A percentile compares a stretch with the other conserved stretches of the same genome.
phyloP scores from a whole-genome alignment of 2,797 vertebrate species.

The Sebastiscus albofasciatus region DNA sequence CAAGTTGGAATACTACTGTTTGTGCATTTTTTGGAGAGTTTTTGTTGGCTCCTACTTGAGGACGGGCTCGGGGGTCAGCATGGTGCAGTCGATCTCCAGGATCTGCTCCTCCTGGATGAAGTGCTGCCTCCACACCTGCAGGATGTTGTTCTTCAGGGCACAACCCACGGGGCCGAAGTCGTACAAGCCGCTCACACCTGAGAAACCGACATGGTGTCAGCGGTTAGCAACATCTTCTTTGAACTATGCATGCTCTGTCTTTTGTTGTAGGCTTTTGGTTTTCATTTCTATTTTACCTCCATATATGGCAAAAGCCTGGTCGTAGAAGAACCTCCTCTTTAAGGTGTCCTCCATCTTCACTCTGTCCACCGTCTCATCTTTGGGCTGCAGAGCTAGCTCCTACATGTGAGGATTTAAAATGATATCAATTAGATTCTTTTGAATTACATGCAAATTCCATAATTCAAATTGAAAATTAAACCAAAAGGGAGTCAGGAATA shows the following conservation, averaged over 20 bases:
- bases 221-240: background rate
- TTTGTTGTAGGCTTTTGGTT: background rate
- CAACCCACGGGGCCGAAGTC: slow-evolving; percentile 98
- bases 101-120: slow-evolving; percentile 99
- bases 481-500: background rate
- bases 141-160: slow-evolving; percentile 97
- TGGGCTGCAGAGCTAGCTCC: slow-evolving; percentile 92
- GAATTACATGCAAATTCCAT: background rate
- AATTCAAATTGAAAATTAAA: background rate
- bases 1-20: background rate
- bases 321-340: slow-evolving; percentile 95
- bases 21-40: background rate
- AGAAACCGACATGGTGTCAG: background rate
- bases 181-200: slow-evolving; percentile 97
- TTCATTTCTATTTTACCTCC: slow-evolving; percentile 83
- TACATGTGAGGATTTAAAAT: slow-evolving; percentile 43
- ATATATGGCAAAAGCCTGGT: slow-evolving; percentile 95
- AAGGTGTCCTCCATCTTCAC: slow-evolving; percentile 94
- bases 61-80: slow-evolving; percentile 95
- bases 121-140: slow-evolving; percentile 97
- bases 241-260: background rate
- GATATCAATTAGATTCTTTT: background rate
- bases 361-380: slow-evolving; percentile 91
- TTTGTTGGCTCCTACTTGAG: slow-evolving; percentile 87
- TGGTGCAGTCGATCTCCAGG: slow-evolving; percentile 98